Percentiles rank a stretch among this genome's conserved stretches.
Conservation (phyloP, 2,797 vertebrate genomes). For the Danio choprae region DNA sequence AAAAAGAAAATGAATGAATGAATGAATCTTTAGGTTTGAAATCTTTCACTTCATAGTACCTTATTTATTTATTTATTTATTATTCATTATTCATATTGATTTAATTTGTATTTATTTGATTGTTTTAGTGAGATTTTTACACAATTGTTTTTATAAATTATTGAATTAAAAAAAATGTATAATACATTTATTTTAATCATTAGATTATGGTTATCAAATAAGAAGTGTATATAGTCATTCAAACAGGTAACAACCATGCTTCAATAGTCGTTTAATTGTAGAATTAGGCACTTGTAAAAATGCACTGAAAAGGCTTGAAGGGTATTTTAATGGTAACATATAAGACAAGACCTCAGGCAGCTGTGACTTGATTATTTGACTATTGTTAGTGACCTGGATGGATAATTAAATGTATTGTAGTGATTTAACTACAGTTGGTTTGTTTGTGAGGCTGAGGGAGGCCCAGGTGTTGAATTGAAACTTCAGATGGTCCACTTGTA, state of each 20-base stretch:
- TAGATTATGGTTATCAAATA: too few species aligned
- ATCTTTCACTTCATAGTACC: too few species aligned
- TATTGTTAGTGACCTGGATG: conserved; percentile 14
- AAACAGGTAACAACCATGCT: not conserved
- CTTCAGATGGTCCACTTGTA: conserved; percentile 43
- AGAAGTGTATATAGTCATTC: not conserved
- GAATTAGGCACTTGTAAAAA: not conserved
- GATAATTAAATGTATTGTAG: conserved; percentile 17
- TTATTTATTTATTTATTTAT: too few species aligned
- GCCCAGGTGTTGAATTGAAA: conserved; percentile 53
- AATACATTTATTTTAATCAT: too few species aligned
- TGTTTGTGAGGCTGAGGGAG: conserved; percentile 37
- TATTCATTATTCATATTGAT: too few species aligned
- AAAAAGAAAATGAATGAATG: too few species aligned
- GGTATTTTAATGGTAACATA: too few species aligned
- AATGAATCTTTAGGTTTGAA: too few species aligned
- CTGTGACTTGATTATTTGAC: not conserved
- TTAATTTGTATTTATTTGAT: too few species aligned
- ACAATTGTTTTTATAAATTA: too few species aligned
- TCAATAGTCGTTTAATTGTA: not conserved
- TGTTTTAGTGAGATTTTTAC: too few species aligned
- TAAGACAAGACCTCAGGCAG: not conserved
- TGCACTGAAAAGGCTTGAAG: not conserved
- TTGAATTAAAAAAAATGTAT: too few species aligned
- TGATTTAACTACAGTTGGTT: not conserved